Evolutionary conservation across 2,113 vertebrate species (phyloP), one percentile per base, ranked within the genome.

Genomic region (Azemiops feae): DNA sequence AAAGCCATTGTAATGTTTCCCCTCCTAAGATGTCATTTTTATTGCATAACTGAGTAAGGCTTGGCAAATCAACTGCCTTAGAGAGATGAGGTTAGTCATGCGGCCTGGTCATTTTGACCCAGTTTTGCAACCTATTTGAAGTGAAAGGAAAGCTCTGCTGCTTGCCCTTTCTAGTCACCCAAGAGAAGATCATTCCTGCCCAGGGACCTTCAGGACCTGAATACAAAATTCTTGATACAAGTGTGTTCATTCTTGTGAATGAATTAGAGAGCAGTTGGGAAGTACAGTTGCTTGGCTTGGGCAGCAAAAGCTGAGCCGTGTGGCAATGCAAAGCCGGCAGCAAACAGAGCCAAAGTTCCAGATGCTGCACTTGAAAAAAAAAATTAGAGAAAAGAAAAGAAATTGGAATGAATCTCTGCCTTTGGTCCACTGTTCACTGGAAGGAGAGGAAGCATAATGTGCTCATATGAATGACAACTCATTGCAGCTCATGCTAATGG

Each of bases 341-440:
- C n/a, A 88, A 10, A 30, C 92, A 92, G 85, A 96, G 97, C 97
- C 97, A 97, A 81, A 43, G 5, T 95, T 96, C 97, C 97, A 98
- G 97, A 97, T 98, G 97, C 97, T 98, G 95, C 97, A 43, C 1
- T 74, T 97, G 98, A 97, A 20, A 20, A 57, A 97, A 97, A 96
- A 45, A 27, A 60, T 25, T 50, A 97, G 64, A 43, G 97, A n/a
- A 9, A 89, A 97, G 97, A 97, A 45, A 39, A 81, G 69, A 97
- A 97, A 97, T 97, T 98, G 97, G 69, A 94, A 96, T 96, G 97
- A 97, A 96, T 97, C 95, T 94, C 96, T 96, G 95, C 96, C 96
- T 97, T 96, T 97, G 97, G 97, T 97, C 97, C 96, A 90, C 86
- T 96, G 95, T 96, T 95, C 85, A 94, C 90, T 94, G 95, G 96